A percentile compares a stretch with the other conserved stretches of the same genome.
Conservation (phyloP, 2,888 invertebrate species). For the Orgyia antiqua region DNA sequence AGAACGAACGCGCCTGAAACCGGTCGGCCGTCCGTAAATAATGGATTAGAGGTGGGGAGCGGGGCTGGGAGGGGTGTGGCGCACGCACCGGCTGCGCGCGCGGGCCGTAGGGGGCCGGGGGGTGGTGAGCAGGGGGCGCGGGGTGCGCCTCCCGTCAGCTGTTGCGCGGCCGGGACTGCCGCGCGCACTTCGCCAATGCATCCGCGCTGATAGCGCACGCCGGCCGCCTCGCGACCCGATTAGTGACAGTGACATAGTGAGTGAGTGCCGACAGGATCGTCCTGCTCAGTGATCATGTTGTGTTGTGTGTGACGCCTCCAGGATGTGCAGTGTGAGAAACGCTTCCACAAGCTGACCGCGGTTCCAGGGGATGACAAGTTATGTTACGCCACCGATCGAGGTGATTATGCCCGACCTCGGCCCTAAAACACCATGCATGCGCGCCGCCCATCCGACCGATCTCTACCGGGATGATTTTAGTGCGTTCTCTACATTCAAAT, state of each 20-base stretch:
- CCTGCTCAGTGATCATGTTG: conserved; percentile 36
- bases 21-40: conserved; percentile 76
- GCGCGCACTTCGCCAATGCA: conserved; percentile 70
- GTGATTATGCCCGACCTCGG: conserved; percentile 72
- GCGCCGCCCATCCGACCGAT: conserved; percentile 39
- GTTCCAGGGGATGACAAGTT: conserved; percentile 63
- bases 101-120: conserved; percentile 41
- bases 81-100: conserved; percentile 69
- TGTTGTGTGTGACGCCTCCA: conserved; percentile 55
- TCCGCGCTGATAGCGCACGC: conserved; percentile 66
- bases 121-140: conserved; percentile 33
- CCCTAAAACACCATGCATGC: conserved; percentile 57
- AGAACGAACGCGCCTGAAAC: conserved; percentile 73
- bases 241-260: conserved; percentile 50
- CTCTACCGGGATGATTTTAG: conserved; percentile 17
- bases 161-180: conserved; percentile 74
- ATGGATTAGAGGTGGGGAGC: conserved; percentile 73
- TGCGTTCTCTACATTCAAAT: conserved; percentile 21
- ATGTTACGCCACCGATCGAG: conserved; percentile 75
- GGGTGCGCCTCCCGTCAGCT: conserved; percentile 76
- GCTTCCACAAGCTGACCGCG: conserved; percentile 65
- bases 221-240: conserved; percentile 41
- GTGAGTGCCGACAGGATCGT: conserved; percentile 39
- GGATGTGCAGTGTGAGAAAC: conserved; percentile 54
- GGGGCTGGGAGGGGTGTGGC: conserved; percentile 50